phyloP scores from a whole-genome alignment of 2,797 vertebrate species.

The Clarias laeviceps region DNA sequence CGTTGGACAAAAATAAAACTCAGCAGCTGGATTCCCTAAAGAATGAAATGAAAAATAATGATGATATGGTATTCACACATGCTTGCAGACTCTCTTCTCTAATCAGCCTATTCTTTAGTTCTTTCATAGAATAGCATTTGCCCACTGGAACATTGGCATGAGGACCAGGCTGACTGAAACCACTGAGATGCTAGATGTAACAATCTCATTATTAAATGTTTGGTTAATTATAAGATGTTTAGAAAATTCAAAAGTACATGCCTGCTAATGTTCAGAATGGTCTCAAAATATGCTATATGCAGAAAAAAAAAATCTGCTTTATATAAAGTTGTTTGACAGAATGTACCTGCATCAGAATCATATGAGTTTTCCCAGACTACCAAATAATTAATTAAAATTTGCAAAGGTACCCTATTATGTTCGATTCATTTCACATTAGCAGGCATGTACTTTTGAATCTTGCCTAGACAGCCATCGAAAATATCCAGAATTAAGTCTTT shows the following conservation, averaged over 20 bases:
- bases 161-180: not conserved
- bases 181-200: not conserved
- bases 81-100: not conserved
- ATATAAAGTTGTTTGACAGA: too few species aligned
- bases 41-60: not conserved
- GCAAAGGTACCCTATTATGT: too few species aligned
- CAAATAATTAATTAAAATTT: too few species aligned
- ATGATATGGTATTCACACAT: not conserved
- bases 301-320: too few species aligned
- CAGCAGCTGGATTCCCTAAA: not conserved
- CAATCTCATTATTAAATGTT: not conserved
- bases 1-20: not conserved
- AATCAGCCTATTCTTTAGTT: not conserved
- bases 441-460: not conserved
- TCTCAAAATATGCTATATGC: too few species aligned
- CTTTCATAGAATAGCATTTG: not conserved
- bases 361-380: too few species aligned
- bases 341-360: too few species aligned
- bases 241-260: too few species aligned
- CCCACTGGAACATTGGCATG: not conserved
- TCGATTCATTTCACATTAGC: too few species aligned
- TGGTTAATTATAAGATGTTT: not conserved
- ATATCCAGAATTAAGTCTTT: not conserved
- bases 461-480: not conserved
- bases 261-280: too few species aligned